A percentile compares a stretch with the other conserved stretches of the same genome.
Conservation (phyloP, 2,113 vertebrate species). For the Columba livia region DNA sequence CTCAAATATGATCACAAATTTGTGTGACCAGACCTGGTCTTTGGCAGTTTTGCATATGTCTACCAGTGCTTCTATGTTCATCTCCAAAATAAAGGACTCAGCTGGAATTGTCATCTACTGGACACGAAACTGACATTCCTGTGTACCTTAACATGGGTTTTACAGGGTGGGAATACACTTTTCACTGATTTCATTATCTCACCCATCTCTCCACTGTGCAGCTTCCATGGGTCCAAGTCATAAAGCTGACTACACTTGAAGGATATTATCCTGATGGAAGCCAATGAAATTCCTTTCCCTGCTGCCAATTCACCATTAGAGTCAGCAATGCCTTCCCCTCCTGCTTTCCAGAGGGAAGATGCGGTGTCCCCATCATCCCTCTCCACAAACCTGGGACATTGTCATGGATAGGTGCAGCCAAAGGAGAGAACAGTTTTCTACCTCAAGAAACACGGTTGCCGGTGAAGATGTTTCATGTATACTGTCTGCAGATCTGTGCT, state of each 20-base stretch:
- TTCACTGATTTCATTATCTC: neutral
- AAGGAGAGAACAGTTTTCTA: neutral
- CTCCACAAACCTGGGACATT: neutral
- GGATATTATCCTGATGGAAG: neutral
- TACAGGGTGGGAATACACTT: neutral
- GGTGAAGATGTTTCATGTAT: neutral
- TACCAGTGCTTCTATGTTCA: neutral
- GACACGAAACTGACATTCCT: neutral
- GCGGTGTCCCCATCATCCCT: neutral
- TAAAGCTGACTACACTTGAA: neutral
- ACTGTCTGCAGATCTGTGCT: neutral
- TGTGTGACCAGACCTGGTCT: neutral
- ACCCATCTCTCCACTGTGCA: neutral
- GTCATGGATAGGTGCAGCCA: slow-evolving; percentile 10
- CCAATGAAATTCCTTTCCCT: neutral
- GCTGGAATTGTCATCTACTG: neutral
- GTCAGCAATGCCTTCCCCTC: neutral
- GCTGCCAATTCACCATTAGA: neutral
- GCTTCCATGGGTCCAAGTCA: neutral
- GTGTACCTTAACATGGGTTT: neutral
- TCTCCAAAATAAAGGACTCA: neutral
- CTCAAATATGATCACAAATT: neutral
- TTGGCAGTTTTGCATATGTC: neutral
- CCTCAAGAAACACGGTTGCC: slow-evolving; percentile 1
- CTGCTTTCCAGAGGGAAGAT: neutral